Base-by-base conservation (phyloP, 2,888 invertebrate genomes). In the Drosophila mimetica region DNA sequence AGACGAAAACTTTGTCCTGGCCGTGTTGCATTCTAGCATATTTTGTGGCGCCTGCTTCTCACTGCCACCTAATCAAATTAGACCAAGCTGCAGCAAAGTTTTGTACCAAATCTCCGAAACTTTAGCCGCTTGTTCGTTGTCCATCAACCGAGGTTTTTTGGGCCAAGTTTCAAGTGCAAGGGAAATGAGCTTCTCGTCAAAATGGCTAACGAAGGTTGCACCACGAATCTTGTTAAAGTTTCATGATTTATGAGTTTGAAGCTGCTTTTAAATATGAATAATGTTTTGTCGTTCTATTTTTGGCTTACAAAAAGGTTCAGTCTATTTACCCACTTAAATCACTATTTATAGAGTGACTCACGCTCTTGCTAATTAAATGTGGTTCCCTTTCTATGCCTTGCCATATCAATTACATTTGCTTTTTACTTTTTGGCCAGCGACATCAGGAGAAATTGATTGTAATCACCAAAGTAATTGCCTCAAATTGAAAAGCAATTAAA, bases 51-150 rank as follows among this genome's bases (percentile, higher is more conserved):
- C 42, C 55, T 52, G 42, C 55, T 48, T 50, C 64, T 63, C 47
- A 9, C 66, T 61, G 66, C 47, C 57, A 66, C 63, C 67, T 87
- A 76, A 82, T 82, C 58, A 82, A 87, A 76, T 85, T 76, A 81
- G 58, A 51, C 53, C 53, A 44, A 34, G 58, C 52, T 63, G 60
- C 60, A 52, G 32, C 20, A 46, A 64, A 81, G 46, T 70, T 84
- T 64, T 32, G 8, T 51, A 51, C 14, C 30, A 64, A 55, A 84
- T 78, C 73, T 66, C 47, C 58, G 63, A 67, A 86, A 81, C 39
- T 81, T 81, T 64, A 13, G n/a, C 39, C 41, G n/a, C 36, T 28
- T 44, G 36, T 37, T 66, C 53, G 36, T 42, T 44, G 64, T 65
- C 42, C 64, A 44, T 42, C 66, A 42, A 66, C 42, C 8, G 18